A percentile compares a stretch with the other conserved stretches of the same genome.
Evolutionary conservation across 2,888 invertebrate genomes (phyloP).

Genomic region (Aproaerema taeniolella): DNA sequence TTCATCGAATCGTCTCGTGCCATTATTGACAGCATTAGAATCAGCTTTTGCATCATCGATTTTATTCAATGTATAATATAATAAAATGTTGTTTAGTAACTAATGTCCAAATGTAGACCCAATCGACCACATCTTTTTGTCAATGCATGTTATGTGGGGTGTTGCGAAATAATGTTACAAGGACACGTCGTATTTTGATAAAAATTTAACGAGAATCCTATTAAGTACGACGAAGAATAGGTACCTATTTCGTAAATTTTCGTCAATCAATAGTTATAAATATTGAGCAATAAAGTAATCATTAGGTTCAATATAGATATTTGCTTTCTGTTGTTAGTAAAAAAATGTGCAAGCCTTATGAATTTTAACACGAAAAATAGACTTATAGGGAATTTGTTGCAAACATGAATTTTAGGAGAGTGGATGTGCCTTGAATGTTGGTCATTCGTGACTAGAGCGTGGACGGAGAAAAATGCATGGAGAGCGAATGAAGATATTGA

Average conservation of each 20-base stretch:
- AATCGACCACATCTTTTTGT: constrained; percentile 22
- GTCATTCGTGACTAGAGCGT: neutral
- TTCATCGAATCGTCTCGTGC: constrained; percentile 28
- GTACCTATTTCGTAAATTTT: constrained; percentile 9
- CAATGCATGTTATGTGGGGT: constrained; percentile 35
- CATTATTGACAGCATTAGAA: constrained; percentile 25
- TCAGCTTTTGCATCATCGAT: neutral
- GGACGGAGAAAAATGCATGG: neutral
- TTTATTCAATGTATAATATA: neutral
- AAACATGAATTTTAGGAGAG: constrained; percentile 13
- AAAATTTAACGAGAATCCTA: constrained; percentile 33
- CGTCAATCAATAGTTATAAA: constrained; percentile 4
- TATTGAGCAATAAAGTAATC: constrained; percentile 11
- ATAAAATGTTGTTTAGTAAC: constrained; percentile 1
- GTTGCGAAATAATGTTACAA: constrained; percentile 33
- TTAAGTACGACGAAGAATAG: constrained; percentile 18
- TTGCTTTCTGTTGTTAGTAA: constrained; percentile 11
- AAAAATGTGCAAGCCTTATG: constrained; percentile 13
- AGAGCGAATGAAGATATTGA: neutral
- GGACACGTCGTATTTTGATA: constrained; percentile 39
- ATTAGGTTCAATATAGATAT: constrained; percentile 4
- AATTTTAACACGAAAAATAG: constrained; percentile 6
- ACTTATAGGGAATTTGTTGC: constrained; percentile 10
- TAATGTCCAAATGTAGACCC: constrained; percentile 3
- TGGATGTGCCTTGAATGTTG: constrained; percentile 13